Percentiles rank a stretch among this genome's conserved stretches.
phyloP scores from a whole-genome alignment of 1,140 invertebrate genomes.

The Odontomachus brunneus region DNA sequence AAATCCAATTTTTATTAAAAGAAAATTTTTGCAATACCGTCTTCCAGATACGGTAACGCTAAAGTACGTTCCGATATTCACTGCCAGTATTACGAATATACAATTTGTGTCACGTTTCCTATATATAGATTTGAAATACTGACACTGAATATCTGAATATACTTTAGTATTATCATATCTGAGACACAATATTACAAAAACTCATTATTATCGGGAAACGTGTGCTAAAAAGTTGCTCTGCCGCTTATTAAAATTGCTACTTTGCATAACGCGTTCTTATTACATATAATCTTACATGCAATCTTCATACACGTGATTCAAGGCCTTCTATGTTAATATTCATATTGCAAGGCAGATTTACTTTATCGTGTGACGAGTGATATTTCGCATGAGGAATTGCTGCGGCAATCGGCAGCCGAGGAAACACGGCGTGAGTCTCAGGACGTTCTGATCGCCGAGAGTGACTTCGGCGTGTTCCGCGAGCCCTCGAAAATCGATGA shows the following conservation, averaged over 20 bases:
- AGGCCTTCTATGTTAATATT: not conserved
- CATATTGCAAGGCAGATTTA: slow-evolving; percentile 68
- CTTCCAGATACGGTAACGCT: no score
- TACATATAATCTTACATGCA: not conserved
- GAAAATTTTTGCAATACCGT: no score
- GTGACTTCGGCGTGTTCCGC: slow-evolving; percentile 73
- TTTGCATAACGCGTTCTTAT: not conserved
- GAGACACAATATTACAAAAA: no score
- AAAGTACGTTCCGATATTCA: no score
- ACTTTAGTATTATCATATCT: no score
- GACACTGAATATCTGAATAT: no score
- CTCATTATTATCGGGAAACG: no score
- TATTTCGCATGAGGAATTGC: slow-evolving; percentile 72
- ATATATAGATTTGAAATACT: no score
- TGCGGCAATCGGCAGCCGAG: slow-evolving; percentile 62
- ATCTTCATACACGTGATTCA: not conserved
- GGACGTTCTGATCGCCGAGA: slow-evolving; percentile 62
- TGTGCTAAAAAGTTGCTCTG: no score
- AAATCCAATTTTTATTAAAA: no score
- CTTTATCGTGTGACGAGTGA: slow-evolving; percentile 75
- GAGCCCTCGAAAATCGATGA: slow-evolving; percentile 77
- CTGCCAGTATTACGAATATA: no score
- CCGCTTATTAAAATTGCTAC: not conserved
- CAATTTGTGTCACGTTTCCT: no score
- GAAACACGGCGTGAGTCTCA: slow-evolving; percentile 71